phyloP scores from a whole-genome alignment of 2,797 vertebrate genomes.

The Poecilia velifera region DNA sequence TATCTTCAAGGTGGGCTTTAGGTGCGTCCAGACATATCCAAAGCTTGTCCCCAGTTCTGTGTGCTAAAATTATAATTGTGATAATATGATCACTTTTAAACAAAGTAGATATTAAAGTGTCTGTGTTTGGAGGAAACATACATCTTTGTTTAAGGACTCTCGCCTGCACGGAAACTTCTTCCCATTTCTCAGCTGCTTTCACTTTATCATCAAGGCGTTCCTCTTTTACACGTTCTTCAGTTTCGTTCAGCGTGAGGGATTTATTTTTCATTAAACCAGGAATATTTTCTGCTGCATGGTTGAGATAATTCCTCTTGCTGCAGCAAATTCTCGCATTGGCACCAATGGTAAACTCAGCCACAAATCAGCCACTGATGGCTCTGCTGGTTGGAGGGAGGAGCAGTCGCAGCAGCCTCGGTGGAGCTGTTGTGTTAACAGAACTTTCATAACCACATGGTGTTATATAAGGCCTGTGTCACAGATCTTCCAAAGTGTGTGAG shows the following conservation, averaged over 20 bases:
- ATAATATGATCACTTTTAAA: slow-evolving; percentile 17
- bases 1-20: slow-evolving; percentile 17
- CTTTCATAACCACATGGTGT: slow-evolving; percentile 47
- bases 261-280: slow-evolving; percentile 55
- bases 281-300: slow-evolving; percentile 36
- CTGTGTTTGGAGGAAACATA: slow-evolving; percentile 5
- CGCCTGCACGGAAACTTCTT: slow-evolving; percentile 9
- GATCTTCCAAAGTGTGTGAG: slow-evolving; percentile 38
- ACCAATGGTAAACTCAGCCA: slow-evolving; percentile 16
- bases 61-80: slow-evolving; percentile 12
- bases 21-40: slow-evolving; percentile 9
- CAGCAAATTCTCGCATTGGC: slow-evolving; percentile 1
- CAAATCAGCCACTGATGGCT: slow-evolving; percentile 20
- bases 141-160: neutral
- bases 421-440: slow-evolving; percentile 49
- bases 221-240: slow-evolving; percentile 38
- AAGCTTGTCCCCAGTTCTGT: neutral
- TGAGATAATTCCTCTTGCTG: slow-evolving; percentile 38
- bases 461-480: slow-evolving; percentile 51
- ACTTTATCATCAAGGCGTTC: slow-evolving; percentile 37
- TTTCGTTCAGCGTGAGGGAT: slow-evolving; percentile 42
- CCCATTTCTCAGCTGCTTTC: slow-evolving; percentile 52
- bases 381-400: slow-evolving; percentile 22
- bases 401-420: slow-evolving; percentile 30
- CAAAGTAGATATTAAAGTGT: slow-evolving; percentile 14